A percentile compares a stretch with the other conserved stretches of the same genome.
Evolutionary conservation across 1,140 invertebrate genomes (phyloP).

Genomic region (Tetraneura akinire): DNA sequence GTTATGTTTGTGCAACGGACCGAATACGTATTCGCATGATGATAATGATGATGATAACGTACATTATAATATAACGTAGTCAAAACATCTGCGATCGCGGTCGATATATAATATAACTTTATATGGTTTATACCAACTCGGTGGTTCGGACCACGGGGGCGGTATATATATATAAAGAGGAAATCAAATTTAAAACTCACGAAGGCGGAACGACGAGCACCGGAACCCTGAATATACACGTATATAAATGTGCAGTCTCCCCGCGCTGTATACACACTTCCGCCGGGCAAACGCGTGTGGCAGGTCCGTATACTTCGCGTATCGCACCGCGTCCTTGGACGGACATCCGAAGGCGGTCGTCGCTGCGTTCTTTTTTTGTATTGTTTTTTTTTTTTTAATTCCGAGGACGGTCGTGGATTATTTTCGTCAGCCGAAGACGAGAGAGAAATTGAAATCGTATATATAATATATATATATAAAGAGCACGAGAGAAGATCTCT

Average conservation of each 20-base stretch:
- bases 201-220: neutral
- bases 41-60: too few species aligned
- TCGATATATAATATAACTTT: neutral
- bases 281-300: neutral
- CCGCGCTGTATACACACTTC: neutral
- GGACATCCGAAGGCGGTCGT: conserved; percentile 1
- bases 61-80: too few species aligned
- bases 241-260: neutral
- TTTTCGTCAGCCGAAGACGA: neutral
- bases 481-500: neutral
- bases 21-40: too few species aligned
- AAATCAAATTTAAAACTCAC: conserved; percentile 14
- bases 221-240: neutral
- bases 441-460: neutral
- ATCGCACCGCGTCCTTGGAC: conserved; percentile 5
- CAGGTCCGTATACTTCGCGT: neutral
- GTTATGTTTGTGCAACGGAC: too few species aligned
- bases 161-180: too few species aligned
- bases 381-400: neutral
- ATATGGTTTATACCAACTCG: neutral
- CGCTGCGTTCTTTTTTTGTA: too few species aligned
- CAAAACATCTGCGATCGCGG: too few species aligned
- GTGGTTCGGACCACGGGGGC: neutral
- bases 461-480: neutral
- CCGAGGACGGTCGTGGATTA: neutral